Evolutionary conservation across 1,140 invertebrate genomes (phyloP).

Genomic region (Heterodera schachtii): DNA sequence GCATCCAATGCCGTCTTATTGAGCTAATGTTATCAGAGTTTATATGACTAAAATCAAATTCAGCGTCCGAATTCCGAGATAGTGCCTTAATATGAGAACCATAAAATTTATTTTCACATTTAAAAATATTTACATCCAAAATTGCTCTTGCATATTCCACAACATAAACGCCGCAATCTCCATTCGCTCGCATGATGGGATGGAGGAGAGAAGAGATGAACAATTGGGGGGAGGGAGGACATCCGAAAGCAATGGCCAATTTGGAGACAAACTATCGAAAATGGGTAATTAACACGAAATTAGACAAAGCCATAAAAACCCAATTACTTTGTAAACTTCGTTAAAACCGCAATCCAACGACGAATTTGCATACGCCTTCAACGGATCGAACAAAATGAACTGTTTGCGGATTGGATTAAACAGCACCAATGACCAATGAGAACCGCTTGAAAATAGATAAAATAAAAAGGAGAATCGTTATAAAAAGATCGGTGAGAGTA

Average conservation of each 20-base stretch:
- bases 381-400: slow-evolving; percentile 14
- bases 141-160: slow-evolving; percentile 19
- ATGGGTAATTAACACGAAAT: too few relatives aligned
- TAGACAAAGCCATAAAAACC: background rate
- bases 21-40: background rate
- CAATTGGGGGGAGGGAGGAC: background rate
- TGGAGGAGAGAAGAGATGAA: background rate
- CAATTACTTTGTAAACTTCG: background rate
- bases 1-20: background rate
- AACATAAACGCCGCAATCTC: slow-evolving; percentile 19
- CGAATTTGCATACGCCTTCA: background rate
- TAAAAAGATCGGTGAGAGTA: too few relatives aligned
- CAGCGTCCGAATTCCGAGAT: background rate
- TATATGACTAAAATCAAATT: background rate
- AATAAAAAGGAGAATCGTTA: too few relatives aligned
- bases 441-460: background rate
- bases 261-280: background rate
- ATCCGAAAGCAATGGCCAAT: background rate
- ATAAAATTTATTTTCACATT: too few relatives aligned
- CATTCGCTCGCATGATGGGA: slow-evolving; percentile 11
- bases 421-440: slow-evolving; percentile 21
- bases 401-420: slow-evolving; percentile 8
- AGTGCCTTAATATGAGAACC: background rate
- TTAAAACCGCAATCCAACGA: background rate
- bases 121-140: slow-evolving; percentile 8